phyloP scores from a whole-genome alignment of 2,797 vertebrate genomes.

The Melanogrammus aeglefinus region DNA sequence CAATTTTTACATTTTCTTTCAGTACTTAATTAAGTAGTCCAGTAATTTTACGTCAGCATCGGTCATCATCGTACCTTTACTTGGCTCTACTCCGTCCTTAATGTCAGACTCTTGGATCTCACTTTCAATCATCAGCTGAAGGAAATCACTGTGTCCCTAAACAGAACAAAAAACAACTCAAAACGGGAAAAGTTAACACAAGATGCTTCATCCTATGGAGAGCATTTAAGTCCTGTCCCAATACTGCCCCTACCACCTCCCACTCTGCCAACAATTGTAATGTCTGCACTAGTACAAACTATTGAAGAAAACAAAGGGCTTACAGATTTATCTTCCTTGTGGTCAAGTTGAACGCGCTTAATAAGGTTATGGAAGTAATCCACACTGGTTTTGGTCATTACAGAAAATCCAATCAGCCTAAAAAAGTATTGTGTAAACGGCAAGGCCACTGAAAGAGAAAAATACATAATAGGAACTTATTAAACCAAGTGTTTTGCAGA shows the following conservation, averaged over 20 bases:
- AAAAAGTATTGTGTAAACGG: conserved; percentile 56
- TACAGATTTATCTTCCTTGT: conserved; percentile 39
- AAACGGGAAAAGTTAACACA: background rate
- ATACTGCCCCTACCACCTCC: too few species aligned
- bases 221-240: background rate
- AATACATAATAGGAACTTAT: background rate
- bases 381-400: conserved; percentile 45
- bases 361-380: conserved; percentile 68
- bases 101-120: conserved; percentile 53
- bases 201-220: background rate
- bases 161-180: conserved; percentile 19
- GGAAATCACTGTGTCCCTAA: conserved; percentile 55
- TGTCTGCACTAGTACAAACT: too few species aligned
- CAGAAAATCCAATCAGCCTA: conserved; percentile 51
- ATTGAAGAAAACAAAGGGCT: conserved; percentile 11
- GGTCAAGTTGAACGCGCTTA: conserved; percentile 70
- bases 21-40: too few species aligned
- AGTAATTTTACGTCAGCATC: background rate
- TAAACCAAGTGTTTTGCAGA: background rate
- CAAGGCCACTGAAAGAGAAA: conserved; percentile 64
- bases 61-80: conserved; percentile 51
- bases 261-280: too few species aligned
- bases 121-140: conserved; percentile 61
- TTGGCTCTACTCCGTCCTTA: conserved; percentile 47
- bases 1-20: too few species aligned